Base-by-base conservation (phyloP, 1,140 invertebrate genomes). In the Drosophila biarmipes region DNA sequence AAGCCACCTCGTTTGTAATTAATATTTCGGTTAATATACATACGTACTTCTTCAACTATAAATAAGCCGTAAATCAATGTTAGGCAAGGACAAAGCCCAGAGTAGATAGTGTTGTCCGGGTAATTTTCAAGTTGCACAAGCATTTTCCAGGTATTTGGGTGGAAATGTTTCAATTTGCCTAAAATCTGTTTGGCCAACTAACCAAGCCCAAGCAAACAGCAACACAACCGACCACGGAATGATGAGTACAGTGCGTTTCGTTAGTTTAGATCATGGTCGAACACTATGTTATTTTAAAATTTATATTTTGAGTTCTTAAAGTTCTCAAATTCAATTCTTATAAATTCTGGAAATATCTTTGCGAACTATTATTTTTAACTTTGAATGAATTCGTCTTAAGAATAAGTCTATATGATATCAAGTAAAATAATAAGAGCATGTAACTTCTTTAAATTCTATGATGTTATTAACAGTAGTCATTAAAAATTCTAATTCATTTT, bases 1-100 rank as follows among this genome's bases (percentile, higher is more conserved):
- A 38, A 24, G 21, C 12, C 42, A 34, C 34, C 48, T 51, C 24
- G 63, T 45, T 68, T 55, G 68, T 55, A 48, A 69, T 69, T 55
- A 34, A 69, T 48, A 40, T 69, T 69, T 17, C 11, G 38, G 49
- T 69, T 71, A 69, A 48, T 69, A 69, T 56, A 69, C 40, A 69
- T 56, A 69, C 40, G 27, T 55, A 63, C 34, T 63, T 42, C 57
- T 49, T 49, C 59, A 67, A 52, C 58, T 67, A 61, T 45, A 67
- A 51, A 67, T 63, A 34, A 49, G 46, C 17, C 10, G 42, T 24
- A 21, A 34, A 49, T 15, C 11, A 10, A 51, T 27, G 42, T 42
- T 10, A 11, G 6, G n/a, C 19, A 15, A 21, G 31, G 5, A 63
- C 35, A 63, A 35, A 27, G 34, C 11, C 21, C 40, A 21, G 2